Evolutionary conservation across 2,888 invertebrate genomes (phyloP), one percentile per base, ranked within the genome.

Genomic region (Heteromurus nitidus): DNA sequence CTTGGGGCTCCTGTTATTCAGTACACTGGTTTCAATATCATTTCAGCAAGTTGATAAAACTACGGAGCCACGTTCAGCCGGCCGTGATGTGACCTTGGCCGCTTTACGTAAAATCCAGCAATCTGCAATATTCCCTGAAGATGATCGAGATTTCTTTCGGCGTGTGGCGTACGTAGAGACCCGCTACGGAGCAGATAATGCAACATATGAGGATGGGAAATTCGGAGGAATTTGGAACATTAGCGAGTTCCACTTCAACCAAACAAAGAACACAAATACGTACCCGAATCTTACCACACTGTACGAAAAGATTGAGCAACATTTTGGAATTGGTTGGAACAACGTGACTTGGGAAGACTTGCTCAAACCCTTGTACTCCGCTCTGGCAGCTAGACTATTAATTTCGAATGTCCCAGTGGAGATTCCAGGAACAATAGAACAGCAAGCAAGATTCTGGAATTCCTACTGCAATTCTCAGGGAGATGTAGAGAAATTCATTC

Each of bases 161-260:
- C 50, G 85, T 5, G 13, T 81, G 0, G 83, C 85, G 1, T 82
- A 72, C 24, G 82, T 85, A 0, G 81, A 81, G 30, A 77, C 72
- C 13, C 53, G 64, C 5, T 85, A 74, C 55, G 85, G 85, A 13
- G 24, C n/a, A n/a, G 42, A 36, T 16, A 16, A 62, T 1, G 26
- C 7, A 16, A 84, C 84, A 13, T 83, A 67, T 28, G 24, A 26
- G 0, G 26, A 24, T 1, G 50, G 36, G 3, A 68, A 53, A 28
- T 70, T n/a, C 22, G 85, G 85, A 18, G 85, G 85, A 36, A 83
- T 85, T 18, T 85, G 85, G 85, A 64, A 83, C 30, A 50, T 85
- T 3, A 50, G 42, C 16, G 30, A 74, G 64, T 16, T 0, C 20
- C 30, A 42, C 3, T 69, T 73, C 28, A 44, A 64, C 7, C 5